These are phyloP conservation scores for Hyperoplus immaculatus DNA, from an alignment of 2,797 vertebrate species.

Conservation along the genomic window DNA sequence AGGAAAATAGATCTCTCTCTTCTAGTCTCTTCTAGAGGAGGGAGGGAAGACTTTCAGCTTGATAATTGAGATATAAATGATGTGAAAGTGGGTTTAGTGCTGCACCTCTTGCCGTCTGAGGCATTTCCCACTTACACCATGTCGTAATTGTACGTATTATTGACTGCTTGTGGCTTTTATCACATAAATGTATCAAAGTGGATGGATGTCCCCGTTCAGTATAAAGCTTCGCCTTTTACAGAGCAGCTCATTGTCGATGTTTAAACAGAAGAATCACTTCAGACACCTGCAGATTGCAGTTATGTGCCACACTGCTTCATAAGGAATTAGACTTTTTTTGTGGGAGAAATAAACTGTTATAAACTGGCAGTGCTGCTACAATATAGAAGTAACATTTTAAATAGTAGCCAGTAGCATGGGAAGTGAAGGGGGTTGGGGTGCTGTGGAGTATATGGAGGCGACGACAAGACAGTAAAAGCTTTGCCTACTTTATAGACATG, in stretches of 20 bases:
- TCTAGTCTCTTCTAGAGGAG: constrained; percentile 1
- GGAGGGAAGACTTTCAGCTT: neutral
- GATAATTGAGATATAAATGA: neutral
- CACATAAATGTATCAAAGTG: neutral
- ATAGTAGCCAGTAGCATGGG: neutral
- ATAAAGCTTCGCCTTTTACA: neutral
- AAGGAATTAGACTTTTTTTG: neutral
- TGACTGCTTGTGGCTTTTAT: constrained; percentile 40
- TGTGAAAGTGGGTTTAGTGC: constrained; percentile 12
- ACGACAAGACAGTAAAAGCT: constrained; percentile 28
- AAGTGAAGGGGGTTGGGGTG: constrained; percentile 11
- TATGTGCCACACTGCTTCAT: neutral
- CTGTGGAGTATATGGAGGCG: neutral
- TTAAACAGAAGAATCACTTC: neutral
- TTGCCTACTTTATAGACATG: constrained; percentile 25
- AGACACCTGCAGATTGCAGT: neutral
- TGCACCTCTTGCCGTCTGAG: constrained; percentile 1
- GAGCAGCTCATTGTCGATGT: neutral
- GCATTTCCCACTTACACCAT: neutral
- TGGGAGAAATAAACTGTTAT: neutral
- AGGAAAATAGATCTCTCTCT: constrained; percentile 21
- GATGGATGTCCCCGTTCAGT: neutral
- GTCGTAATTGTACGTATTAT: constrained; percentile 21
- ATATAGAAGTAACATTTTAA: neutral
- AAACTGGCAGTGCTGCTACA: neutral